Evolutionary conservation across 2,888 invertebrate species (phyloP).

Genomic region (Deilephila elpenor): DNA sequence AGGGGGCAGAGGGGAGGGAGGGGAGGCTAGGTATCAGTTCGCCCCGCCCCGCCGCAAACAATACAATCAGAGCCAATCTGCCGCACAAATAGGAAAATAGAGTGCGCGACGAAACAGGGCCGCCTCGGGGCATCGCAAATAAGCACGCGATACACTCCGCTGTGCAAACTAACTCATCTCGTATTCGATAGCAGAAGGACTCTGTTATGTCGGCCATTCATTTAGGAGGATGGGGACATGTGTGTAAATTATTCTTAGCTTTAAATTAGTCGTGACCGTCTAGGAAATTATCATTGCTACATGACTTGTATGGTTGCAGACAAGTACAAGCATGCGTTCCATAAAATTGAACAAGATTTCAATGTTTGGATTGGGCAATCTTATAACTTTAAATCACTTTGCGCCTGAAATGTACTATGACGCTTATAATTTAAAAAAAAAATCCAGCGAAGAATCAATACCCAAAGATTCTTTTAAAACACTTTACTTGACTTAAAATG

Average conservation of each 20-base stretch:
- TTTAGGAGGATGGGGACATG: neutral
- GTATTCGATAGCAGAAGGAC: neutral
- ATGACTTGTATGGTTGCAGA: too few relatives aligned
- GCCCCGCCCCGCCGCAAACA: conserved; percentile 77
- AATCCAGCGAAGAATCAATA: too few relatives aligned
- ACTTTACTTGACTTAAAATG: too few relatives aligned
- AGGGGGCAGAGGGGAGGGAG: conserved; percentile 38
- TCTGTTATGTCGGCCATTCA: conserved; percentile 11
- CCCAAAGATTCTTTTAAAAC: too few relatives aligned
- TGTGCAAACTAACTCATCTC: conserved; percentile 21
- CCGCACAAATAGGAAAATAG: conserved; percentile 84
- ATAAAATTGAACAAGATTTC: too few relatives aligned
- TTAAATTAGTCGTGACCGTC: too few relatives aligned
- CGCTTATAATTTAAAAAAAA: too few relatives aligned
- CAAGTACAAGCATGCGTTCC: too few relatives aligned
- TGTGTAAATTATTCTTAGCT: neutral
- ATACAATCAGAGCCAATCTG: conserved; percentile 85
- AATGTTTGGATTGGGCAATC: too few relatives aligned
- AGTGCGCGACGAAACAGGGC: conserved; percentile 76
- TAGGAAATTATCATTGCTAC: too few relatives aligned
- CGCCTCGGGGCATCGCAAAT: conserved; percentile 54
- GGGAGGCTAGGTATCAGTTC: conserved; percentile 62
- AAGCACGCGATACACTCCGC: conserved; percentile 12
- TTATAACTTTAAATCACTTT: too few relatives aligned
- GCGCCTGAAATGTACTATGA: too few relatives aligned